phyloP scores from a whole-genome alignment of 2,888 invertebrate genomes.

The Auanema sp. region DNA sequence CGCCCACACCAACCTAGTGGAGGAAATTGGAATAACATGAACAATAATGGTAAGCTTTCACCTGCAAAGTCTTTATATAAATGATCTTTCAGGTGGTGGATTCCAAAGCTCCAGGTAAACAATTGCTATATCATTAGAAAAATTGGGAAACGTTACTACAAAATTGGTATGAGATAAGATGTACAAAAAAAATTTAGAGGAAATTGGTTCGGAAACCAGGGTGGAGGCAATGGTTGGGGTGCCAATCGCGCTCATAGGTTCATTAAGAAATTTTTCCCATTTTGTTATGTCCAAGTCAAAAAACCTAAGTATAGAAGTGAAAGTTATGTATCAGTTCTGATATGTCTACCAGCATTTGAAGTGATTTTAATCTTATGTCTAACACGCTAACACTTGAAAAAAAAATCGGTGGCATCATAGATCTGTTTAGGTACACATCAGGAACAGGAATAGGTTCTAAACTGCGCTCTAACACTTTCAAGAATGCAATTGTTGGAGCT shows the following conservation, averaged over 20 bases:
- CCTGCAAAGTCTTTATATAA: too few relatives aligned
- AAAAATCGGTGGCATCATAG: not conserved
- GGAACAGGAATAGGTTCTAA: conserved; percentile 53
- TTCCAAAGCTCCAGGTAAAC: not conserved
- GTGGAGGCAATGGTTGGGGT: not conserved
- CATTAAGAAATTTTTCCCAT: too few relatives aligned
- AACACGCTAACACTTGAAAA: too few relatives aligned
- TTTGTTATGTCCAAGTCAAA: too few relatives aligned
- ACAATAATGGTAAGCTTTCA: too few relatives aligned
- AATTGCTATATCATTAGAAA: not conserved
- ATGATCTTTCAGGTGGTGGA: not conserved
- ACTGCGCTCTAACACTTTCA: conserved; percentile 55
- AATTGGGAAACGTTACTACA: not conserved
- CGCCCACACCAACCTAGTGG: too few relatives aligned
- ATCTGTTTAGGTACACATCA: conserved; percentile 35
- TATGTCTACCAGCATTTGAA: too few relatives aligned
- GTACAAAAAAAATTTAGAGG: conserved; percentile 1
- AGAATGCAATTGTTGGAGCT: conserved; percentile 62
- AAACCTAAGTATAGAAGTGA: too few relatives aligned
- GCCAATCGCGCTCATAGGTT: too few relatives aligned
- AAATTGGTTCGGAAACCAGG: not conserved
- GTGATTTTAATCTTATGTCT: too few relatives aligned
- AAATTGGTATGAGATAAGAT: not conserved
- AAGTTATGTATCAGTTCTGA: too few relatives aligned
- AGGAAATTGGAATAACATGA: too few relatives aligned